Percentiles rank a stretch among this genome's conserved stretches.
phyloP scores from a whole-genome alignment of 2,113 vertebrate genomes.

The Peromyscus californicus region DNA sequence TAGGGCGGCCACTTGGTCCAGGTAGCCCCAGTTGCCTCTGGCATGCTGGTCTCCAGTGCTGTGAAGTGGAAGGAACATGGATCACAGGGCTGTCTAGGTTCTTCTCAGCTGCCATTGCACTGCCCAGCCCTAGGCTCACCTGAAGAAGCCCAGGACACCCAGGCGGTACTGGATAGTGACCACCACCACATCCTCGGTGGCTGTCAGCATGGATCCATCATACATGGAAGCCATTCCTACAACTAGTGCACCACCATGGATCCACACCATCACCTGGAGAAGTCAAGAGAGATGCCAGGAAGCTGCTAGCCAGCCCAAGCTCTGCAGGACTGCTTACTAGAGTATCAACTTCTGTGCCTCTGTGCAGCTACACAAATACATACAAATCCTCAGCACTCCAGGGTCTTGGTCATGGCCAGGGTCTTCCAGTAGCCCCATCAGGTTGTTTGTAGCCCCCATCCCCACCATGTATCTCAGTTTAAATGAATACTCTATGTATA shows the following conservation, averaged over 20 bases:
- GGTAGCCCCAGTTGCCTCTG: background rate
- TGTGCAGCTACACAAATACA: background rate
- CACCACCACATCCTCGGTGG: background rate
- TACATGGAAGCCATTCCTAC: background rate
- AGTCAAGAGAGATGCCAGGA: background rate
- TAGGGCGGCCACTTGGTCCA: background rate
- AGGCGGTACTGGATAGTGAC: background rate
- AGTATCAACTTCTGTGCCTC: background rate
- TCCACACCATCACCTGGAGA: slow-evolving; percentile 17
- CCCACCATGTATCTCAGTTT: background rate
- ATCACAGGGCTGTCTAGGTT: background rate
- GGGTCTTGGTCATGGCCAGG: background rate
- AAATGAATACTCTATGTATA: background rate
- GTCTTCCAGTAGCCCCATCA: background rate
- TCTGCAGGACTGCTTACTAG: background rate
- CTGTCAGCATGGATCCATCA: background rate
- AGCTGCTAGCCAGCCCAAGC: background rate
- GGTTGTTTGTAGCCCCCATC: background rate
- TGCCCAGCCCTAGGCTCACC: slow-evolving; percentile 33
- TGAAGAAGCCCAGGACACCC: slow-evolving; percentile 57
- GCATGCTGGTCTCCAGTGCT: slow-evolving; percentile 86
- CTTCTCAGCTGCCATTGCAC: accelerated
- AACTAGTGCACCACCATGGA: background rate
- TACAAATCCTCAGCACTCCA: background rate
- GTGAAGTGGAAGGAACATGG: background rate